phyloP scores from a whole-genome alignment of 2,888 invertebrate species.

The Agrotis exclamationis region DNA sequence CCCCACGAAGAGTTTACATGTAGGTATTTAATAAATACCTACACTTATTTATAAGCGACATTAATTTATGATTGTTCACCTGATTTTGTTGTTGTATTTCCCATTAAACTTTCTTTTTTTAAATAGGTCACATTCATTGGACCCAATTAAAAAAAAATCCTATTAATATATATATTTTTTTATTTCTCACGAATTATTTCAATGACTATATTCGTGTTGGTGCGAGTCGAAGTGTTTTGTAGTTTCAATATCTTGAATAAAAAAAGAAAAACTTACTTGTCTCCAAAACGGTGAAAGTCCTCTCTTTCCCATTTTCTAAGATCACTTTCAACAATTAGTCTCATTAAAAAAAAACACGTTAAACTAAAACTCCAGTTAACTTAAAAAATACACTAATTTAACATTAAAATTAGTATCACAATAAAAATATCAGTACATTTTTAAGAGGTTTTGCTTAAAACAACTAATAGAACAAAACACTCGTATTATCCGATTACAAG shows the following conservation, averaged over 20 bases:
- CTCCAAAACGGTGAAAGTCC: slow-evolving; percentile 72
- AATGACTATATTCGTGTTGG: too few species aligned
- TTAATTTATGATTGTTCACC: background rate
- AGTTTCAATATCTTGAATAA: background rate
- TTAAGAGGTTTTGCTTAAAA: slow-evolving; percentile 20
- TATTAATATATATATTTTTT: too few species aligned
- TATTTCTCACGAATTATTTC: too few species aligned
- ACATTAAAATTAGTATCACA: slow-evolving; percentile 46
- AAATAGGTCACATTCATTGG: too few species aligned
- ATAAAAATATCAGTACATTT: slow-evolving; percentile 48
- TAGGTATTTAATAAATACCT: too few species aligned
- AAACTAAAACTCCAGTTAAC: slow-evolving; percentile 8
- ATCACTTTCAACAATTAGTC: slow-evolving; percentile 30
- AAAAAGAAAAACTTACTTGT: slow-evolving; percentile 68
- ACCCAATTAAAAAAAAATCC: too few species aligned
- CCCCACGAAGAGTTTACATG: too few species aligned
- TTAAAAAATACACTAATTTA: slow-evolving; percentile 18
- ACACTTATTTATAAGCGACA: background rate
- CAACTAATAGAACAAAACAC: slow-evolving; percentile 14
- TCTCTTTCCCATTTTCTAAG: slow-evolving; percentile 62
- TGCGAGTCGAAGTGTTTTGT: too few species aligned
- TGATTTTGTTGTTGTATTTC: background rate
- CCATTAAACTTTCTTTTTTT: background rate
- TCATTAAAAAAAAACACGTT: slow-evolving; percentile 33
- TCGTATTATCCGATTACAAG: slow-evolving; percentile 32